Base-by-base conservation (phyloP, 2,113 vertebrate genomes). In the Neofelis nebulosa region DNA sequence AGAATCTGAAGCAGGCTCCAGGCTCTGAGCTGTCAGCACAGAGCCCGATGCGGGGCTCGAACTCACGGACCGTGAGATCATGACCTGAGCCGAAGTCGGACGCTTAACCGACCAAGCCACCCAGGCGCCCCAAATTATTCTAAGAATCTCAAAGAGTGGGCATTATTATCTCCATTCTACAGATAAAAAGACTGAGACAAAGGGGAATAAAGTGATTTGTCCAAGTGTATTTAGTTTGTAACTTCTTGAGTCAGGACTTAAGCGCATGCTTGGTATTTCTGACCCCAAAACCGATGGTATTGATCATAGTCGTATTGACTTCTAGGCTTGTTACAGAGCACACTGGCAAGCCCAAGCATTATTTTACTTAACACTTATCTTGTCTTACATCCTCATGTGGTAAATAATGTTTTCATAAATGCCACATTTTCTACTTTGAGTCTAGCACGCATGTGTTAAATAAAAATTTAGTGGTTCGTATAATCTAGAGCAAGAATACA, bases 401-500 rank as follows among this genome's bases (percentile, higher is more conserved):
- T 45, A 93, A 89, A 88, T 61, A 52, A 23, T 36, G 41, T 38
- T 94, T 92, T 31, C 48, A 33, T 36, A 86, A 78, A 94, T 27
- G 45, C 11, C 25, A 19, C 10, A 14, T 50, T 91, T 96, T 91
- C 31, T 33, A 10, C 55, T 83, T 74, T 16, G 10, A 83, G 57
- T 66, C 31, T 41, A 86, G 65, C 48, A 80, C 23, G 57, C 18
- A 29, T 11, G 8, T 95, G 63, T 68, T 66, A 82, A 87, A 94
- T 50, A 85, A 96, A 96, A 81, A 31, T 2, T 31, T 48, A 41
- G 14, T 68, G 31, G 4, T 27, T 63, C 52, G 66, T 91, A 74
- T 90, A 21, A 91, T 93, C 86, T 92, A 52, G 18, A 83, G 29
- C 45, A 71, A 65, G 50, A 61, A 12, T 23, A 48, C 57, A 69